Conservation (phyloP, 2,888 invertebrate genomes). For the Pterostichus niger region DNA sequence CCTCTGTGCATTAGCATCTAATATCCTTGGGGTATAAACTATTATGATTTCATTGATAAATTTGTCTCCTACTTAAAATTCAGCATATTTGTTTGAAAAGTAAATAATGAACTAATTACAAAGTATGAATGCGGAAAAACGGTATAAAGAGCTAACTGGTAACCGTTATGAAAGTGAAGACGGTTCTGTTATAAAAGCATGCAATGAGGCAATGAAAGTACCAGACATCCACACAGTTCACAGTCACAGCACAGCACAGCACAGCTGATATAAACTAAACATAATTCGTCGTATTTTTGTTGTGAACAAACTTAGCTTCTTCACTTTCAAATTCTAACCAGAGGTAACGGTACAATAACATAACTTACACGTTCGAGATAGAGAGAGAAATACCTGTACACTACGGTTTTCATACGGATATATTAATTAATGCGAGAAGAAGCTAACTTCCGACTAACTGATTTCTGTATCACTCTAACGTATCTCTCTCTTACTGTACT, state of each 20-base stretch:
- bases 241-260: background rate
- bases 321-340: conserved; percentile 43
- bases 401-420: conserved; percentile 23
- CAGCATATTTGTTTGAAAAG: no score
- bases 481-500: conserved; percentile 5
- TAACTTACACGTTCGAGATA: background rate
- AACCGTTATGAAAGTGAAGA: conserved; percentile 44
- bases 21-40: no score
- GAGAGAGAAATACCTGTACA: background rate
- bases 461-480: conserved; percentile 15
- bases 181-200: conserved; percentile 13
- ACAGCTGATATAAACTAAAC: background rate
- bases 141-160: background rate
- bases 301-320: conserved; percentile 24
- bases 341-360: conserved; percentile 24
- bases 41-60: no score
- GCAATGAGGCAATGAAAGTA: conserved; percentile 42
- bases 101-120: conserved; percentile 2
- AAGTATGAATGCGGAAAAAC: conserved; percentile 10
- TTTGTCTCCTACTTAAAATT: no score
- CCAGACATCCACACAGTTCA: background rate
- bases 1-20: no score
- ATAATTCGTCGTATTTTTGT: conserved; percentile 46
- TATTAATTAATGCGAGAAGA: background rate
- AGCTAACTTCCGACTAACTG: background rate